Base-by-base conservation (phyloP, 2,888 invertebrate species). In the Ochlodes sylvanus region DNA sequence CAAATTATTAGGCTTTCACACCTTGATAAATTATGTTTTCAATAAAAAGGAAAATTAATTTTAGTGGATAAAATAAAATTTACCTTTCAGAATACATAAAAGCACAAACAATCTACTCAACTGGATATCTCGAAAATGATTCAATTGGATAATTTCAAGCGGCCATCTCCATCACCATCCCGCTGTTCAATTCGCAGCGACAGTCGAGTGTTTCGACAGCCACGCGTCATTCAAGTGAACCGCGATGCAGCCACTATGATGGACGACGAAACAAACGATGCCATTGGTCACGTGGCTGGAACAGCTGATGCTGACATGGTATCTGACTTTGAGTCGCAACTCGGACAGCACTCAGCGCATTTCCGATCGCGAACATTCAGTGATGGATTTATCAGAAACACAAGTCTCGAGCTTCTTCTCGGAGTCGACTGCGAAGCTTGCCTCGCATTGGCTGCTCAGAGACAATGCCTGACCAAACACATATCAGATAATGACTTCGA, bases 401-500 rank as follows among this genome's bases (percentile, higher is more conserved):
- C 92, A 44, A 94, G 94, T 75, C 89, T 94, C 32, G 94, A 94
- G 72, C 85, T 94, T 1, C 81, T 94, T 5, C 87, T 94, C 3
- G 93, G 93, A n/a, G 92, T 93, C 19, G 93, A 93, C 72, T 94
- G 94, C 73, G 93, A 94, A 74, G 92, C 94, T 58, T 94, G 94
- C 68, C 86, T 92, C 57, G 92, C 93, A 9, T 80, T 93, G 55
- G 92, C 92, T 14, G 85, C 92, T 32, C 90, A 90, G 72, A 78
- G 86, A 72, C 89, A 89, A 70, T 90, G 90, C 74, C 74, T 83
- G 71, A 87, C 87, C 72, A 89, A 91, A 76, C 89, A 88, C 78
- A 82, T 88, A 78, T 80, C 90, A 68, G 90, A 90, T 71, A 88
- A 87, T 27, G 88, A 92, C 70, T 87, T 92, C 64, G 92, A 93